Evolutionary conservation across 2,888 invertebrate genomes (phyloP).

Genomic region (Helicoverpa assulta): DNA sequence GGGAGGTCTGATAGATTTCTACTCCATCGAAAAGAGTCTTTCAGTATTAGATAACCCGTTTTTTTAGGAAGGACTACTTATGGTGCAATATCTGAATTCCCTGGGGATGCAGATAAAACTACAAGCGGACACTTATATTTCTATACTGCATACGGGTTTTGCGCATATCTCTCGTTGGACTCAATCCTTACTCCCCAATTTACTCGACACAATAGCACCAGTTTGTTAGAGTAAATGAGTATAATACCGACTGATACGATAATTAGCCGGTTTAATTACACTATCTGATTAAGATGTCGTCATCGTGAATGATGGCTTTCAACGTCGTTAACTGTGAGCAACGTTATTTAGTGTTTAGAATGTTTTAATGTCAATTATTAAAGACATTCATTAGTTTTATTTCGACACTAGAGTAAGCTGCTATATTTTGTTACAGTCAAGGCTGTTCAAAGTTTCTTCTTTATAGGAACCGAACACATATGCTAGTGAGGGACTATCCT

Average conservation of each 20-base stretch:
- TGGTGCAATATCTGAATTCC: no score
- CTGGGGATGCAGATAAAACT: no score
- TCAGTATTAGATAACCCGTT: no score
- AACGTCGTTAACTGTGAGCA: constrained; percentile 25
- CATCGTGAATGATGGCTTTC: constrained; percentile 59
- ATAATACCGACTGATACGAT: constrained; percentile 64
- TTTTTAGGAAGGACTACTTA: no score
- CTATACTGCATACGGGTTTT: not conserved
- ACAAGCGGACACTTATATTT: no score
- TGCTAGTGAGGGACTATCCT: no score
- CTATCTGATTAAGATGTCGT: constrained; percentile 44
- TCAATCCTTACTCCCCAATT: constrained; percentile 46
- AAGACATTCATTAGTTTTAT: constrained; percentile 33
- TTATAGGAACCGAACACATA: no score
- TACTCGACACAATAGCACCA: constrained; percentile 53
- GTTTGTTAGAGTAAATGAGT: constrained; percentile 50
- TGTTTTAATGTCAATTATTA: constrained; percentile 24
- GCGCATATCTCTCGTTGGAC: constrained; percentile 20
- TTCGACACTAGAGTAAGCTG: constrained; percentile 5
- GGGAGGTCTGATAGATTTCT: no score
- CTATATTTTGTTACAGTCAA: not conserved
- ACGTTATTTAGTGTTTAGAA: constrained; percentile 46
- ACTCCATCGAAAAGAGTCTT: no score
- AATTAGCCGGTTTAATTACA: constrained; percentile 73
- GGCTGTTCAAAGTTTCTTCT: no score